Conservation (phyloP, 2,888 invertebrate genomes). For the Phania funesta region DNA sequence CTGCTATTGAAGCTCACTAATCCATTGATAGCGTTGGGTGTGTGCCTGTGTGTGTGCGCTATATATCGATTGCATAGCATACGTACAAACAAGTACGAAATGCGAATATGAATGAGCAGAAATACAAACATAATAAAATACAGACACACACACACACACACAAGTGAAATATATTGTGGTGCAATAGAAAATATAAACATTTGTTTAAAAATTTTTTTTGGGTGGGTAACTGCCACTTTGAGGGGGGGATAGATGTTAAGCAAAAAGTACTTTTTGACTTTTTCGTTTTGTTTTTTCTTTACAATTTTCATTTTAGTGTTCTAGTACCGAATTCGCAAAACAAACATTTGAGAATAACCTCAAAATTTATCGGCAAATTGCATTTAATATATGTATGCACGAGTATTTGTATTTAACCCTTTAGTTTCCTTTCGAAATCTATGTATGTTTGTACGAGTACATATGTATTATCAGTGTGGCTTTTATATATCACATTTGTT, state of each 20-base stretch:
- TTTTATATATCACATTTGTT: background rate
- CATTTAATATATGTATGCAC: conserved; percentile 7
- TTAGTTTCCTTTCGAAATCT: conserved; percentile 10
- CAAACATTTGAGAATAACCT: conserved; percentile 58
- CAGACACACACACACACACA: conserved; percentile 20
- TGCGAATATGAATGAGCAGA: conserved; percentile 46
- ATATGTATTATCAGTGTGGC: no score
- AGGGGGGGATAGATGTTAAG: conserved; percentile 12
- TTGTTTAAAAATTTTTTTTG: conserved; percentile 9
- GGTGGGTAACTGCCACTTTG: conserved; percentile 7
- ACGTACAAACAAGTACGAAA: conserved; percentile 39
- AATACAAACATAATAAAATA: conserved; percentile 11
- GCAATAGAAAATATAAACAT: conserved; percentile 55
- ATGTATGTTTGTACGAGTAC: background rate
- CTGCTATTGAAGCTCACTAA: conserved; percentile 77
- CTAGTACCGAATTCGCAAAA: conserved; percentile 37
- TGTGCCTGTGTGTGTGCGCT: conserved; percentile 14
- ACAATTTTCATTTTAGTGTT: conserved; percentile 10
- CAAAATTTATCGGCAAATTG: conserved; percentile 51
- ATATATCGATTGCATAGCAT: conserved; percentile 40
- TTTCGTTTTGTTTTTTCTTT: conserved; percentile 4
- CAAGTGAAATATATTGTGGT: conserved; percentile 47
- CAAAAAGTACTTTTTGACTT: conserved; percentile 36
- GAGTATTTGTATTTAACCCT: conserved; percentile 38
- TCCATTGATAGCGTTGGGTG: conserved; percentile 54